Conservation (phyloP, 2,113 vertebrate species). For the Genyomyrus donnyi region DNA sequence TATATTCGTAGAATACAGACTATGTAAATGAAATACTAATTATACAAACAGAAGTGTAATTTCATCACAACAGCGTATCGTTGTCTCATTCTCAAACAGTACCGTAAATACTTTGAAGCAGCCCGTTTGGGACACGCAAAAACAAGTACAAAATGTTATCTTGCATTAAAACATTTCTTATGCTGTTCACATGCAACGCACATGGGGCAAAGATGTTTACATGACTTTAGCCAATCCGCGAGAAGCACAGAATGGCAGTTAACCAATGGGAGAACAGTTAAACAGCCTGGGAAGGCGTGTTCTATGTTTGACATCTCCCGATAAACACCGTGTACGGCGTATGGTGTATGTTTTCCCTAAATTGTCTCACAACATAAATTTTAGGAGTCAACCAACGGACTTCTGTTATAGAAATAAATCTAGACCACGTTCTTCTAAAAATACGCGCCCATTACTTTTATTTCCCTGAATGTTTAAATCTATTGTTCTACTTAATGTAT, state of each 20-base stretch:
- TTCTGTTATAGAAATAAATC: neutral
- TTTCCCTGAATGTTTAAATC: neutral
- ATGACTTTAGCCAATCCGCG: conserved; percentile 14
- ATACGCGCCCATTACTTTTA: neutral
- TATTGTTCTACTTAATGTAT: neutral
- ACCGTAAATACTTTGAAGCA: neutral
- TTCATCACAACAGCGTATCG: neutral
- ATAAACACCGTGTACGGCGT: conserved; percentile 12
- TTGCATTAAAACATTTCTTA: neutral
- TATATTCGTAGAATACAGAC: neutral
- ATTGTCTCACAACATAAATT: neutral
- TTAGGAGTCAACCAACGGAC: neutral
- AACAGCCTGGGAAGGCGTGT: conserved; percentile 9
- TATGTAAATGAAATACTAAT: neutral
- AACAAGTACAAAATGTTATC: neutral
- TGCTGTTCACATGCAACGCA: conserved; percentile 23
- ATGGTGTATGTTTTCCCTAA: neutral
- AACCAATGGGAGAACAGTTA: conserved; percentile 4
- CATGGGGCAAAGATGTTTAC: conserved; percentile 23
- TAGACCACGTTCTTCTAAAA: neutral
- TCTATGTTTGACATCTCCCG: neutral
- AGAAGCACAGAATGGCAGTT: neutral
- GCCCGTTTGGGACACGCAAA: neutral
- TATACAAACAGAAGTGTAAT: neutral
- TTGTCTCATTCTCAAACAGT: neutral